phyloP scores from a whole-genome alignment of 2,888 invertebrate species.

The Tiliacea citrago region DNA sequence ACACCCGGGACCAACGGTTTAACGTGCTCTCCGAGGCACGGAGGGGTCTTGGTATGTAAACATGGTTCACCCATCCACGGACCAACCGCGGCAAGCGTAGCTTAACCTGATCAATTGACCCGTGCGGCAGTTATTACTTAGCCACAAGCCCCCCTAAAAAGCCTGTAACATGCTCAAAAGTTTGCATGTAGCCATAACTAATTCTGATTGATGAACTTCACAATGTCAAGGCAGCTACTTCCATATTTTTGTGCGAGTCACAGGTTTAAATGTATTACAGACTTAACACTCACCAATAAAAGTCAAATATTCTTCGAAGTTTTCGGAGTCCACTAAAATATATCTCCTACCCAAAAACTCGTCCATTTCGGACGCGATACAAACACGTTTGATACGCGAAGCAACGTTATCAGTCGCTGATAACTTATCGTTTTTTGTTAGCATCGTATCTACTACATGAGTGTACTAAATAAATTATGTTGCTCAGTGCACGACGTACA shows the following conservation, averaged over 20 bases:
- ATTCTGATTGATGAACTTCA: no score
- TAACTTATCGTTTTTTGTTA: slow-evolving; percentile 48
- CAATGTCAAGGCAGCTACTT: no score
- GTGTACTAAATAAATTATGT: background rate
- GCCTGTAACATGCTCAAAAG: no score
- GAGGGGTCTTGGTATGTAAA: no score
- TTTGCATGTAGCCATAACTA: no score
- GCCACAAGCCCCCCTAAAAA: no score
- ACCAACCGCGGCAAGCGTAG: no score
- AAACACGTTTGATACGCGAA: slow-evolving; percentile 14
- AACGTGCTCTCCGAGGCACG: no score
- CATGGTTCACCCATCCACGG: no score
- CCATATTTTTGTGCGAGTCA: background rate
- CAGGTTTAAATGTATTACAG: background rate
- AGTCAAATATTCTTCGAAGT: slow-evolving; percentile 74
- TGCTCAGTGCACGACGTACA: background rate
- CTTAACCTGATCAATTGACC: no score
- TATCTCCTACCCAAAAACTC: slow-evolving; percentile 77
- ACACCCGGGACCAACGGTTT: no score
- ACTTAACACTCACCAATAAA: slow-evolving; percentile 73
- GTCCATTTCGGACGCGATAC: slow-evolving; percentile 74
- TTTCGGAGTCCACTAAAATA: slow-evolving; percentile 67
- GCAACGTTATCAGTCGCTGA: slow-evolving; percentile 38
- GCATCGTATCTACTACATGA: slow-evolving; percentile 19
- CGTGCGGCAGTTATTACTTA: no score